phyloP scores from a whole-genome alignment of 1,140 invertebrate genomes.

The Zaprionus vittiger region DNA sequence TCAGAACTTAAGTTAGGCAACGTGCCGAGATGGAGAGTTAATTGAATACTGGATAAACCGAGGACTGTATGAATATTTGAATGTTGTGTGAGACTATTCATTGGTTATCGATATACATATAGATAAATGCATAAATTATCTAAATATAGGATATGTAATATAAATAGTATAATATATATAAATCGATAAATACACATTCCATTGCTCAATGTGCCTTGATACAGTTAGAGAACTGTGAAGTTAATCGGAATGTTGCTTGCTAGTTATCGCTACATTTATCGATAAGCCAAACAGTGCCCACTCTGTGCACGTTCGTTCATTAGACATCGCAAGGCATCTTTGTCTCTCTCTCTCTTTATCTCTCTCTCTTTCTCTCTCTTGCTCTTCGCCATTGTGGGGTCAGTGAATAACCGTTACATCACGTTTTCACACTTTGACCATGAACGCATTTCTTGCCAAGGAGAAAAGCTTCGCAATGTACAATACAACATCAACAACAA shows the following conservation, averaged over 20 bases:
- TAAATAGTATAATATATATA: too few relatives aligned
- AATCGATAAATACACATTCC: not conserved
- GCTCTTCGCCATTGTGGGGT: constrained; percentile 4
- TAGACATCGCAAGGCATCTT: not conserved
- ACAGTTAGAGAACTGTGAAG: not conserved
- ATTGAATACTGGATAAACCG: not conserved
- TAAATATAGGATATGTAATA: too few relatives aligned
- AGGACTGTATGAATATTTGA: not conserved
- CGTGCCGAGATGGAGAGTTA: not conserved
- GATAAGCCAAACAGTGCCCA: not conserved
- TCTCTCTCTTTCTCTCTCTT: too few relatives aligned
- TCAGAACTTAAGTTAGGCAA: not conserved
- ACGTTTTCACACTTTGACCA: constrained; percentile 74
- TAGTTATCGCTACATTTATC: not conserved
- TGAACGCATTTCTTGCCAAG: constrained; percentile 77
- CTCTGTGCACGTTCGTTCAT: not conserved
- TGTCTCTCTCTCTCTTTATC: not conserved
- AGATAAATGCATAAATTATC: not conserved
- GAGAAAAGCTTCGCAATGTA: constrained; percentile 51
- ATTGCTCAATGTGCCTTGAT: not conserved
- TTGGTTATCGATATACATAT: not conserved
- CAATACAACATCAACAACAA: constrained; percentile 4
- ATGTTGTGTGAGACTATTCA: too few relatives aligned
- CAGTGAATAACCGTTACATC: constrained; percentile 51
- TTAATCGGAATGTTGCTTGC: not conserved